Conservation (phyloP, 2,888 invertebrate genomes). For the Tinea semifulvella region DNA sequence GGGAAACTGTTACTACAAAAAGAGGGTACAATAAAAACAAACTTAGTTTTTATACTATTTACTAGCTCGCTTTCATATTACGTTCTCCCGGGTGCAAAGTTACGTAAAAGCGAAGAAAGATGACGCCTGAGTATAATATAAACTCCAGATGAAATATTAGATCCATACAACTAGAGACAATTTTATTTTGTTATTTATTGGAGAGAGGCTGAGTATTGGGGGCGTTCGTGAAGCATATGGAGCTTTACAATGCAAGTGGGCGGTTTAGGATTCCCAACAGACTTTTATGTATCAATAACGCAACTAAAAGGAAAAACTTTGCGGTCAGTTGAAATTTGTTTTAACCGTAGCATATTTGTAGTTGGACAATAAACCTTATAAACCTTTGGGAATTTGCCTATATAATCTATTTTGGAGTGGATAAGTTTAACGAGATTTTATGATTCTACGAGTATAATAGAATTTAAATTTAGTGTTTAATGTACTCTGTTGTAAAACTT, state of each 20-base stretch:
- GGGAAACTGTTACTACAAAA: conserved; percentile 16
- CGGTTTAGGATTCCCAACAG: conserved; percentile 24
- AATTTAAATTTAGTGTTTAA: no score
- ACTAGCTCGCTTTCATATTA: conserved; percentile 31
- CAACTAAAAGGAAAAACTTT: conserved; percentile 39
- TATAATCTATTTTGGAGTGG: no score
- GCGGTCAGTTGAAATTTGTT: conserved; percentile 47
- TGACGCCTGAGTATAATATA: conserved; percentile 33
- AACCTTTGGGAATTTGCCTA: conserved; percentile 41
- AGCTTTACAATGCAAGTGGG: conserved; percentile 28
- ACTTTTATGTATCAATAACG: conserved; percentile 46
- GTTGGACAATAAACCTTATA: conserved; percentile 53
- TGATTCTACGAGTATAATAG: no score
- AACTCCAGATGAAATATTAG: conserved; percentile 39
- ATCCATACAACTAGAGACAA: conserved; percentile 36
- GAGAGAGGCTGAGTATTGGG: conserved; percentile 33
- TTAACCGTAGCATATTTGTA: no score
- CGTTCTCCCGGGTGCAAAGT: conserved; percentile 31
- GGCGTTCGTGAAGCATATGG: conserved; percentile 38
- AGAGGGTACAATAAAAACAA: conserved; percentile 30
- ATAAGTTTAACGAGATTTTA: no score
- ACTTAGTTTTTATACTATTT: conserved; percentile 29
- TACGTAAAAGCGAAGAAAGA: conserved; percentile 37
- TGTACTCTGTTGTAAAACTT: no score
- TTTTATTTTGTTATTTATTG: conserved; percentile 45